Percentiles rank a stretch among this genome's conserved stretches.
Evolutionary conservation across 2,797 vertebrate genomes (phyloP).

Genomic region (Anguilla obscura): DNA sequence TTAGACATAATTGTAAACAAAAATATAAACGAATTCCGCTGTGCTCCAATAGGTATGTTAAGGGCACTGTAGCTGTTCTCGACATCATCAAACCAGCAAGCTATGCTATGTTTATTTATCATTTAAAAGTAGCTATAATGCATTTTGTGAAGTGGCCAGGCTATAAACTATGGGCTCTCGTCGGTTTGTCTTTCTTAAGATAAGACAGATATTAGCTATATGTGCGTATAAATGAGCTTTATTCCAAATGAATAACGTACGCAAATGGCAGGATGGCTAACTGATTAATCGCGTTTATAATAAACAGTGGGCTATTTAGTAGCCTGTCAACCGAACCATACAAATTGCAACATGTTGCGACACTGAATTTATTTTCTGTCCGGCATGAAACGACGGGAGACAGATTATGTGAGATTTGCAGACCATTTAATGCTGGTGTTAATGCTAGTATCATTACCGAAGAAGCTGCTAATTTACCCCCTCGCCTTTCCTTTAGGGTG

Average conservation of each 20-base stretch:
- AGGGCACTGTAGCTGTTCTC: neutral
- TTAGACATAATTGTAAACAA: neutral
- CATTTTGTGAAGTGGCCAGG: neutral
- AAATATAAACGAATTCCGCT: neutral
- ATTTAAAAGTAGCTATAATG: neutral
- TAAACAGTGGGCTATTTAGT: neutral
- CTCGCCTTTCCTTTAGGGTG: neutral
- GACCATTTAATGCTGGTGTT: neutral
- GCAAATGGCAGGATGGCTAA: neutral
- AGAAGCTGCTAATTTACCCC: conserved; percentile 10
- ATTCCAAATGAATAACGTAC: neutral
- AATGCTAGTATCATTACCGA: neutral
- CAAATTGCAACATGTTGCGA: conserved; percentile 22
- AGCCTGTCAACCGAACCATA: neutral
- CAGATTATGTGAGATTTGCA: conserved; percentile 8
- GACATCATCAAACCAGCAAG: neutral
- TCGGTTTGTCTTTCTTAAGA: neutral
- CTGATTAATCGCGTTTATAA: neutral
- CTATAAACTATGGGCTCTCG: neutral
- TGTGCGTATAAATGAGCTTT: neutral
- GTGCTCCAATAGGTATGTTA: neutral
- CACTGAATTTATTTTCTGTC: conserved; percentile 17
- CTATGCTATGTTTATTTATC: conserved; percentile 5
- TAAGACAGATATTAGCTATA: neutral
- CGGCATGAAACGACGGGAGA: conserved; percentile 4